phyloP scores from a whole-genome alignment of 1,140 invertebrate genomes.

The Phenacoccus solenopsis region DNA sequence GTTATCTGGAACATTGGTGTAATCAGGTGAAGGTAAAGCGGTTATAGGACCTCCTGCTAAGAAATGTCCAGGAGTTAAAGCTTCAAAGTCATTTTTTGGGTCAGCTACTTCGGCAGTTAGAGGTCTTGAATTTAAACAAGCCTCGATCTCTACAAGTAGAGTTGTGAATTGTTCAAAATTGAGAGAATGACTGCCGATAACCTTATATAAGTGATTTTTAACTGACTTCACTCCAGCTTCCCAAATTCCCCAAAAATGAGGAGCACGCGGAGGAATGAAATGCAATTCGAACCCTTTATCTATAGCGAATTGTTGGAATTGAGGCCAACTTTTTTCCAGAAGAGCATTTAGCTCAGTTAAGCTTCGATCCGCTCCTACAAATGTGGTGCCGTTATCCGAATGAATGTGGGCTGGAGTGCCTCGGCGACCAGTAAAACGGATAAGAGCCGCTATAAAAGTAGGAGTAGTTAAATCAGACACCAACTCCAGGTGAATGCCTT shows the following conservation, averaged over 20 bases:
- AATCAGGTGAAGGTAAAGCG: conserved; percentile 11
- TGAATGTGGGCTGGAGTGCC: conserved; percentile 28
- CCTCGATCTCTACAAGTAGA: conserved; percentile 28
- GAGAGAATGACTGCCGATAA: conserved; percentile 21
- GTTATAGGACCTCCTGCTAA: neutral
- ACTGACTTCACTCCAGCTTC: conserved; percentile 30
- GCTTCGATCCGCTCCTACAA: conserved; percentile 29
- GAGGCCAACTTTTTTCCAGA: neutral
- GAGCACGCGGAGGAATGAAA: conserved; percentile 28
- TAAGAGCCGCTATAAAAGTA: conserved; percentile 29
- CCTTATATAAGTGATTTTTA: conserved; percentile 28
- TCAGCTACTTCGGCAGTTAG: conserved; percentile 24
- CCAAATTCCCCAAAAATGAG: conserved; percentile 31
- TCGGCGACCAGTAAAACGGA: conserved; percentile 28
- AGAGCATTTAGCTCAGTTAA: conserved; percentile 19
- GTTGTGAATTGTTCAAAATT: conserved; percentile 31
- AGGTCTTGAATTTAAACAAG: conserved; percentile 29
- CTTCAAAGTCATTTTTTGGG: conserved; percentile 24
- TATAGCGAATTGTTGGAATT: no score
- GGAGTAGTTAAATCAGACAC: conserved; percentile 28
- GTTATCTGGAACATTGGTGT: neutral
- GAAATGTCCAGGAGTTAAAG: conserved; percentile 4
- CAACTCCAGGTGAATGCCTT: conserved; percentile 32
- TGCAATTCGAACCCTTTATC: conserved; percentile 24
- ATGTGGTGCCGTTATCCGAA: conserved; percentile 33